Base-by-base conservation (phyloP, 2,797 vertebrate species). In the Sciurus vulgaris region DNA sequence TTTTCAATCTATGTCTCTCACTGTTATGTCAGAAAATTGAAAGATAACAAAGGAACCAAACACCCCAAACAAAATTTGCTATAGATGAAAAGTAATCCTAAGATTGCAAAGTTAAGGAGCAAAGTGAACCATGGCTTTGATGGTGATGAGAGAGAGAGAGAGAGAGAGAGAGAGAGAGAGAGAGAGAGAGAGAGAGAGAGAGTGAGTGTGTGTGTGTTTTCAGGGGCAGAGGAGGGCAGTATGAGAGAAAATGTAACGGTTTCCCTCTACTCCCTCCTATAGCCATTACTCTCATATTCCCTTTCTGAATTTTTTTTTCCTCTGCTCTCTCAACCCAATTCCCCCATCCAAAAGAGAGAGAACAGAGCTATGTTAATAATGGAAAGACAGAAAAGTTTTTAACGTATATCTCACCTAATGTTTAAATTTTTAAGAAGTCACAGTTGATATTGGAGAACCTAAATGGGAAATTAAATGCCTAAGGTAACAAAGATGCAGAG, bases 21-120 rank as follows among this genome's bases (percentile, higher is more conserved):
- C 38, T 85, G 9, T 38, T 82, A 79, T 41, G 10, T 61, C 88
- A 63, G 47, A 70, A 87, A 63, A 2, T 5, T 94, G 41, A 67
- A 97, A 94, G 67, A 77, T 92, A 96, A 82, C 26, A 74, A 87
- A 97, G 35, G 8, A 95, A 88, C 4, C 49, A 91, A 89, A 91
- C n/a, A 8, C n/a, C 61, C 70, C 26, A 83, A 86, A 93, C n/a
- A 67, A 91, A 81, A 65, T 89, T 73, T 93, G 63, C 22, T 74
- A 70, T 72, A 88, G 33, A 74, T 49, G 49, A 87, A 90, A 86
- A 47, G 33, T 90, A 95, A 92, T 17, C 17, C 49, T 91, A 30
- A 63, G 54, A 88, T 84, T n/a, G 47, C 22, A 65, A 89, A 73
- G 15, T 76, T n/a, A 94, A 73, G 26, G 22, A 96, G 33, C 44